These are phyloP conservation scores for Pocillopora verrucosa DNA, from an alignment of 64 coral and sea anemone species.

Conservation along the genomic window DNA sequence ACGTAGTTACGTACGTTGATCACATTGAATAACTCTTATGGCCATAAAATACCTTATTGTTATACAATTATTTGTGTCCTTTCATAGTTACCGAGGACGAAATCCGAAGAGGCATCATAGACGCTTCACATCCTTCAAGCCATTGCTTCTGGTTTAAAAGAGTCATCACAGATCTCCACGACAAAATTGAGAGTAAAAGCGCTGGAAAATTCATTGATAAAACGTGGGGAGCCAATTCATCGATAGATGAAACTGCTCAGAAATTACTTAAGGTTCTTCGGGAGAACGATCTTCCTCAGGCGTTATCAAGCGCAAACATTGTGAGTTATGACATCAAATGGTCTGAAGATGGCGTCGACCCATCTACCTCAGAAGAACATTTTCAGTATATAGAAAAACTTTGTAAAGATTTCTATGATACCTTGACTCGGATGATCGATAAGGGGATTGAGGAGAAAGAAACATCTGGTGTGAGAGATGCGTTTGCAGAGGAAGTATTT, in stretches of 20 bases:
- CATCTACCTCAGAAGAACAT: constrained; percentile 44
- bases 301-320: constrained; percentile 59
- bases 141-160: constrained; percentile 96
- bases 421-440: constrained; percentile 62
- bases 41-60: background rate
- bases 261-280: constrained; percentile 54
- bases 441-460: constrained; percentile 67
- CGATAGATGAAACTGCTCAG: constrained; percentile 78
- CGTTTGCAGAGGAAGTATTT: constrained; percentile 72
- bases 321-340: constrained; percentile 73
- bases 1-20: too few relatives aligned
- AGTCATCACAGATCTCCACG: constrained; percentile 64
- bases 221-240: constrained; percentile 26
- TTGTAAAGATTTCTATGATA: constrained; percentile 72
- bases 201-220: constrained; percentile 87
- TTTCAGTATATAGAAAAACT: constrained; percentile 75
- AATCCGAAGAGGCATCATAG: constrained; percentile 82
- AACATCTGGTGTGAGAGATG: constrained; percentile 50
- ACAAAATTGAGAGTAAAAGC: constrained; percentile 41
- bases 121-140: constrained; percentile 53
- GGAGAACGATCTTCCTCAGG: constrained; percentile 54
- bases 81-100: constrained; percentile 91
- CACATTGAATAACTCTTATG: background rate
- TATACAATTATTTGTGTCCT: background rate
- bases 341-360: constrained; percentile 78